Evolutionary conservation across 2,797 vertebrate species (phyloP), one percentile per base, ranked within the genome.

Genomic region (Tapera naevia): DNA sequence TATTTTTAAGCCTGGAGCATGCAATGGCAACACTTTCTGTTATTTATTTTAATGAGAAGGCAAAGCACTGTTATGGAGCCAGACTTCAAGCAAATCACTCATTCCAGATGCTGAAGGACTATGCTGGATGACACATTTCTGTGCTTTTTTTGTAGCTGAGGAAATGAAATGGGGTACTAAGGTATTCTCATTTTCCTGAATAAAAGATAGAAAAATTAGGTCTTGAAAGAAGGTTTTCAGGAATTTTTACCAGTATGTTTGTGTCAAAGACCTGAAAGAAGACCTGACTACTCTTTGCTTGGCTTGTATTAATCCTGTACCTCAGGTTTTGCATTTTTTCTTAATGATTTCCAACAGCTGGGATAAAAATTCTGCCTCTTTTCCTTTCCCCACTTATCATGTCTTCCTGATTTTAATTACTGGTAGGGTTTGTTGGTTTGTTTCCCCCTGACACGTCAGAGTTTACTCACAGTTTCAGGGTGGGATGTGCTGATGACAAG

Each of bases 1-100:
- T 6, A 16, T 81, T 69, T 82, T 83, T 56, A 78, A 95, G 57
- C 58, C 41, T 1, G 2, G n/a, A 83, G 60, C 46, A 56, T 27
- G 53, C 16, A 43, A 50, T 79, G 82, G 71, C 50, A 93, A 79
- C 80, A 48, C 21, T 64, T 82, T 25, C 18, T 92, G 75, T 89
- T 54, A 81, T 92, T 93, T 91, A 82, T 92, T 95, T 91, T 95
- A 91, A 93, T 76, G 71, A 83, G 75, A 85, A 80, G 51, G 89
- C 45, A 74, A 91, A 85, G 17, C 15, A 72, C 18, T 62, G 11
- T 86, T 80, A 56, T 27, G 46, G 79, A 87, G 54, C 17, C 65
- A 62, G 50, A 67, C 60, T 92, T 53, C 41, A 83, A 79, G 84
- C 11, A 71, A 91, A 88, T 88, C 17, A 51, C 72, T 95, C 58